phyloP scores from a whole-genome alignment of 2,113 vertebrate species.

The Thinocorus orbignyianus region DNA sequence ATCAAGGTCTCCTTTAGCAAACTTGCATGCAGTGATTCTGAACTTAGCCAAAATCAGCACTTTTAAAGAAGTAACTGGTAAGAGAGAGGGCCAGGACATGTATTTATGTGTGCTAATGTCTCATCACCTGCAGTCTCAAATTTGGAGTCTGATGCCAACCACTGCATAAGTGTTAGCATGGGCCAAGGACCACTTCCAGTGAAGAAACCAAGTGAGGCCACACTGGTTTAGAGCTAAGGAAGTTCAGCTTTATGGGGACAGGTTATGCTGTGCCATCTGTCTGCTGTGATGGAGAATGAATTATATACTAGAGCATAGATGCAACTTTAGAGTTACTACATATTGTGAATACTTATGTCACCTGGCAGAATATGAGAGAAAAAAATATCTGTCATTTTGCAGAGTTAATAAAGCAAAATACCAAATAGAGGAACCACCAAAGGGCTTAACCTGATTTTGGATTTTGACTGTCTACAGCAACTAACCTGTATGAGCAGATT shows the following conservation, averaged over 20 bases:
- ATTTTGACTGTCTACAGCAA: not conserved
- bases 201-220: not conserved
- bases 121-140: not conserved
- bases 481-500: not conserved
- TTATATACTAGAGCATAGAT: not conserved
- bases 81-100: fast-evolving
- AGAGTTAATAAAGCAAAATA: not conserved
- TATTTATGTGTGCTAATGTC: fast-evolving
- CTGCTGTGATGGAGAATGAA: not conserved
- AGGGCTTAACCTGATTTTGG: not conserved
- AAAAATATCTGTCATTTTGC: not conserved
- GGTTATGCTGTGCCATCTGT: not conserved
- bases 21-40: not conserved
- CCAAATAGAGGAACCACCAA: not conserved
- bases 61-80: not conserved
- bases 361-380: not conserved
- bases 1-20: not conserved
- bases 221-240: not conserved
- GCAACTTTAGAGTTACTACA: not conserved
- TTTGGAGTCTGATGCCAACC: not conserved
- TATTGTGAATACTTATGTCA: not conserved
- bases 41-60: not conserved
- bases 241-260: not conserved
- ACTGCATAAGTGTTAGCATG: not conserved
- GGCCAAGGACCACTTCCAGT: not conserved